Base-by-base conservation (phyloP, 1,140 invertebrate species). In the Drosophila lowei region DNA sequence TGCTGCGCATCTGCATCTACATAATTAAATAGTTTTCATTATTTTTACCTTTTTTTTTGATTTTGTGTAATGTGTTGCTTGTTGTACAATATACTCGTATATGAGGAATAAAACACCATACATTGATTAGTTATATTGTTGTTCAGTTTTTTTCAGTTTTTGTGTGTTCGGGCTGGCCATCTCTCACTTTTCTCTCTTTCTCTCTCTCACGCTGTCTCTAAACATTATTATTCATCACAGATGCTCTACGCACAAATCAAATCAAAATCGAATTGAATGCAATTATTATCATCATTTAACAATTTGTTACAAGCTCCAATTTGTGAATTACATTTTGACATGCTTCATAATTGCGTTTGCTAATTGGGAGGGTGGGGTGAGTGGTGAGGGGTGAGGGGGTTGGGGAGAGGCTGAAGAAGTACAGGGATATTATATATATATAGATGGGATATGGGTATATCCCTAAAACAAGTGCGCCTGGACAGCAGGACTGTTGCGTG, bases 91-190 rank as follows among this genome's bases (percentile, higher is more conserved):
- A 42, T 59, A 49, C 47, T 47, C 47, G 47, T 28, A 64, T 57
- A 53, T 57, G 72, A 86, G 83, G 83, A 86, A 86, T 86, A 88
- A 86, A 81, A 86, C 81, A 86, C 81, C 81, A 88, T 88, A 86
- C 79, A 78, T 65, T 83, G 74, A 79, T 83, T 88, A 88, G 67
- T 86, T 66, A 77, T 80, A 75, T 68, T 77, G 66, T 46, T 78
- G 59, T 61, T 79, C 66, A 43, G 54, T 57, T n/a, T n/a, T n/a
- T n/a, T 61, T 79, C 66, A 43, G 54, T 60, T 61, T 56, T 66
- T 42, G 61, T 56, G 49, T 72, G 52, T 71, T 83, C 52, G 83
- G 81, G 83, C 83, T 72, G 47, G 55, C 28, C 60, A 42, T 61
- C 16, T 16, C 16, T 43, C 28, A 58, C 41, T 9, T 41, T 28